Conservation (phyloP, 2,888 invertebrate genomes). For the Carterocephalus palaemon region DNA sequence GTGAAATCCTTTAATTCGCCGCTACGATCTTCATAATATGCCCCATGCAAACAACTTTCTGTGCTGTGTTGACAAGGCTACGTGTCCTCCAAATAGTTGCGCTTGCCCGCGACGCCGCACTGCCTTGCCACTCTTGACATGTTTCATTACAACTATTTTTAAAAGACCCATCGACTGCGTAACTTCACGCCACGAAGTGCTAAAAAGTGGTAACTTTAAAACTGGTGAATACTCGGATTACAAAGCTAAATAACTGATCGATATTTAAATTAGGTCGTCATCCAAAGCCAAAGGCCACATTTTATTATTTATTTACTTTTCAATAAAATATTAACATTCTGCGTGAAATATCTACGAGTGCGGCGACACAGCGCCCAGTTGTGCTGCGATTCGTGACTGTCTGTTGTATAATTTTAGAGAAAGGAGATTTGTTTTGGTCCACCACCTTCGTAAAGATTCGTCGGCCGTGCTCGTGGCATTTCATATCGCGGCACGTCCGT, state of each 20-base stretch:
- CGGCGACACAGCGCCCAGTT: slow-evolving; percentile 39
- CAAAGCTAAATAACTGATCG: slow-evolving; percentile 7
- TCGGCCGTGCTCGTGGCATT: slow-evolving; percentile 66
- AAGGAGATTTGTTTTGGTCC: slow-evolving; percentile 78
- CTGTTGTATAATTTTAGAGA: slow-evolving; percentile 73
- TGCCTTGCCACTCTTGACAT: slow-evolving; percentile 19
- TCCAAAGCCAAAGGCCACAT: too few relatives aligned
- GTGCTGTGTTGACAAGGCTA: slow-evolving; percentile 31
- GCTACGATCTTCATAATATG: slow-evolving; percentile 23
- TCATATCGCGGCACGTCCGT: slow-evolving; percentile 65
- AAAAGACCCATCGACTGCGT: slow-evolving; percentile 3
- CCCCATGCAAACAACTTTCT: slow-evolving; percentile 24
- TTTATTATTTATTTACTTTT: slow-evolving; percentile 19
- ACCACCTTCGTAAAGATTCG: slow-evolving; percentile 64
- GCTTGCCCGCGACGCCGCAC: slow-evolving; percentile 7
- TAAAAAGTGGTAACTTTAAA: slow-evolving; percentile 9
- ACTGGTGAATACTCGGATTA: slow-evolving; percentile 2
- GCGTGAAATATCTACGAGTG: slow-evolving; percentile 51
- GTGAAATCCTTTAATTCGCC: background rate
- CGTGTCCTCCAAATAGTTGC: slow-evolving; percentile 23
- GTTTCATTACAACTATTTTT: slow-evolving; percentile 9
- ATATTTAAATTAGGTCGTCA: slow-evolving; percentile 23
- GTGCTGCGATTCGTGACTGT: slow-evolving; percentile 56
- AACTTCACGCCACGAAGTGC: slow-evolving; percentile 1
- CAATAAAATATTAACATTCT: slow-evolving; percentile 37